Evolutionary conservation across 2,113 vertebrate genomes (phyloP), one percentile per base, ranked within the genome.

Genomic region (Bubalus kerabau): DNA sequence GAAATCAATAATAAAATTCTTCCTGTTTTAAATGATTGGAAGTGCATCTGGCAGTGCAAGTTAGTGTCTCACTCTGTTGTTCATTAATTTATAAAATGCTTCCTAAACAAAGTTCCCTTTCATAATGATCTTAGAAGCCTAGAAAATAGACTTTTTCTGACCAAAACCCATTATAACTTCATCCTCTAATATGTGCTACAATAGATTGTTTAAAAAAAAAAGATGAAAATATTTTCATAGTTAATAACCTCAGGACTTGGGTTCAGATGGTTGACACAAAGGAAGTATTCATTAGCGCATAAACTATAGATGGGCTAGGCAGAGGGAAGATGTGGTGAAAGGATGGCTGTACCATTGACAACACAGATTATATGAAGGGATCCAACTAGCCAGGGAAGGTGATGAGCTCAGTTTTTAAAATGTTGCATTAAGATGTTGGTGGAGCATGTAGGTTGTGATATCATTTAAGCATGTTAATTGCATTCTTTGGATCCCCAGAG

Each of bases 1-100:
- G 99, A 98, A 85, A 97, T 96, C 90, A 99, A 99, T 84, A 99
- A 99, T 98, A 99, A 99, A 98, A 97, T 99, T 94, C 99, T 99
- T 76, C 99, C 99, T 0, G 97, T 99, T 98, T 99, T 99, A 96
- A 99, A 99, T 97, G 99, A 99, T 98, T 99, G 99, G 99, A 99
- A 99, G 97, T 99, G 99, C 97, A 97, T 99, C 98, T 99, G 99
- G 99, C 99, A 99, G 98, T 99, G 99, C 99, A 99, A 99, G 99
- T 99, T 98, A 97, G 99, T 99, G 78, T 80, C 85, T 93, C 85
- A 71, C 14, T 91, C 57, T 78, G 2, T 95, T 93, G 23, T 92
- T 95, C 26, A 83, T 89, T 92, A 43, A 81, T 74, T 9, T n/a
- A 64, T 89, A 94, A 48, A 71, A 54, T 50, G 46, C 48, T 93